phyloP scores from a whole-genome alignment of 2,113 vertebrate species.

The Cyanocitta stelleri region DNA sequence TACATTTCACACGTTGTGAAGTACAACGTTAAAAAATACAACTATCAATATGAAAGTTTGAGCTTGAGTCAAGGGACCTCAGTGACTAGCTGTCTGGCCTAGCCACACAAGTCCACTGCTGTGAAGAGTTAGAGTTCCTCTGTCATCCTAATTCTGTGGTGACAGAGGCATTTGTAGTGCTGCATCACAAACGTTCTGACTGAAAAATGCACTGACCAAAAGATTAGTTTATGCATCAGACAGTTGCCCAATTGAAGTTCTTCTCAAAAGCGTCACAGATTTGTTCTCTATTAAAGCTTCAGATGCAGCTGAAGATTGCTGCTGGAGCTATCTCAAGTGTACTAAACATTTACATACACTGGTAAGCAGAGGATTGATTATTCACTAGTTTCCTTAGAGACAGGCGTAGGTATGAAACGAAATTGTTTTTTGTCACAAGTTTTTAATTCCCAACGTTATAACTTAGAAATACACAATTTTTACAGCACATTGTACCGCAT shows the following conservation, averaged over 20 bases:
- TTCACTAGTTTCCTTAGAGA: background rate
- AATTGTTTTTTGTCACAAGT: fast-evolving
- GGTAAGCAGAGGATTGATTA: background rate
- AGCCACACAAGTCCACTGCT: background rate
- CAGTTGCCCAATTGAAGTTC: background rate
- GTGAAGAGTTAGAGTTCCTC: background rate
- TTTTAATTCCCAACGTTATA: background rate
- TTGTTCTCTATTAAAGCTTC: background rate
- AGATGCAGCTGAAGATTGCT: background rate
- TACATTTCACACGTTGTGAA: background rate
- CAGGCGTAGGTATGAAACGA: background rate
- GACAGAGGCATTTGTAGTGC: background rate
- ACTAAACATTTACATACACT: background rate
- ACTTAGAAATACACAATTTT: background rate
- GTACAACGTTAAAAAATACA: background rate
- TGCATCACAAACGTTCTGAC: background rate
- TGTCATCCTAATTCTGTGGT: background rate
- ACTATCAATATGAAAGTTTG: background rate
- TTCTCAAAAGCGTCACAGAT: background rate
- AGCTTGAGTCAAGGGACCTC: background rate
- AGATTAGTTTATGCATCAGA: background rate
- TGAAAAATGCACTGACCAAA: background rate
- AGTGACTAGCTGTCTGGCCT: background rate
- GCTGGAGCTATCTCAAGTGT: background rate
- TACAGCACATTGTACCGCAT: background rate